Percentiles rank a stretch among this genome's conserved stretches.
These are phyloP conservation scores for Eupithecia vulgata DNA, from an alignment of 2,888 invertebrate genomes.

Conservation along the genomic window DNA sequence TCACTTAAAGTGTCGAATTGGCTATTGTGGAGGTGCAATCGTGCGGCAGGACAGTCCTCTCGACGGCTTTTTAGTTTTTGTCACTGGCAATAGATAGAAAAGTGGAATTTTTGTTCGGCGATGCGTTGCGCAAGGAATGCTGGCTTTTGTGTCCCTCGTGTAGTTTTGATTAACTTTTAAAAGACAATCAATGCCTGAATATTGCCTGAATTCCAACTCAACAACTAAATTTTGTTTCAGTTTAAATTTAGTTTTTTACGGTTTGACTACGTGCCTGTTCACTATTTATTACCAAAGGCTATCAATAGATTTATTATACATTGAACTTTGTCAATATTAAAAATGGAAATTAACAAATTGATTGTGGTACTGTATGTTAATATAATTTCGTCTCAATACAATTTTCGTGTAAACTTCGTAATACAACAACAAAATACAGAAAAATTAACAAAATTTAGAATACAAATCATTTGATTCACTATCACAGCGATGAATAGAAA, in stretches of 20 bases:
- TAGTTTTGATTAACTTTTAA: constrained; percentile 55
- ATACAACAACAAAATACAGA: too few relatives aligned
- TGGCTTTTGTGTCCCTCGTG: constrained; percentile 50
- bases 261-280: neutral
- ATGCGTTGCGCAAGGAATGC: constrained; percentile 55
- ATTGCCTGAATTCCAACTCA: constrained; percentile 5
- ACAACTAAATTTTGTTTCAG: neutral
- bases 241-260: neutral
- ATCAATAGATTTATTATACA: too few relatives aligned
- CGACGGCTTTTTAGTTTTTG: constrained; percentile 51
- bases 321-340: too few relatives aligned
- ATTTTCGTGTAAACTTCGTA: neutral
- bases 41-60: constrained; percentile 54
- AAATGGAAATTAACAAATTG: too few relatives aligned
- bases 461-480: constrained; percentile 1
- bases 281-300: too few relatives aligned
- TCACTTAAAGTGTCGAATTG: constrained; percentile 78
- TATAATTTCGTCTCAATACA: too few relatives aligned
- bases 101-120: constrained; percentile 46
- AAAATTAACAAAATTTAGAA: neutral
- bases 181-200: constrained; percentile 39
- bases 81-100: constrained; percentile 46
- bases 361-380: too few relatives aligned
- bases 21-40: constrained; percentile 72
- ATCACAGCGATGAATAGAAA: constrained; percentile 32